Conservation (phyloP, 2,888 invertebrate genomes). For the Ormyrus pomaceus region DNA sequence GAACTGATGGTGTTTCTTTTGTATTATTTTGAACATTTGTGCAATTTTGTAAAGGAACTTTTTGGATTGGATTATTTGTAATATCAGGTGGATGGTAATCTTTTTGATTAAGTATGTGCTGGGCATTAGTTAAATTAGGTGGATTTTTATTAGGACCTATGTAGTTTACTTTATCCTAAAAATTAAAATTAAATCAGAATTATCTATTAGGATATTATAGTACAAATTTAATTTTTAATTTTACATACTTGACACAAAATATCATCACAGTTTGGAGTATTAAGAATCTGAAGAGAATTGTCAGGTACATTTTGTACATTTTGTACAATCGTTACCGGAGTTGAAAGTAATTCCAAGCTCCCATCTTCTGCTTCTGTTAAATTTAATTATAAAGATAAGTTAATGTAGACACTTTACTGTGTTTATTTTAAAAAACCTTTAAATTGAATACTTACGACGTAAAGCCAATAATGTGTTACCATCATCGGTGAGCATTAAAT, state of each 20-base stretch:
- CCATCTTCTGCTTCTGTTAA: conserved; percentile 66
- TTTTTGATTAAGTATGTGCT: conserved; percentile 6
- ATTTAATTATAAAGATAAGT: not conserved
- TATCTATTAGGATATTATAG: not conserved
- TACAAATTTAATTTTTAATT: not conserved
- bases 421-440: conserved; percentile 3
- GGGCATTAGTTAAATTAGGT: conserved; percentile 14
- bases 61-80: not conserved
- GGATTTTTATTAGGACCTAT: conserved; percentile 15
- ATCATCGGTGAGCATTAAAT: conserved; percentile 69
- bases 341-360: conserved; percentile 64
- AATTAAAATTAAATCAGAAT: not conserved
- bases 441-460: conserved; percentile 61
- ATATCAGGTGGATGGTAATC: not conserved
- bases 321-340: conserved; percentile 67
- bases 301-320: conserved; percentile 51
- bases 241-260: conserved; percentile 17
- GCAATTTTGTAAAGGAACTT: not conserved
- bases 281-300: conserved; percentile 56
- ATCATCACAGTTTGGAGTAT: conserved; percentile 35
- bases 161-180: conserved; percentile 30
- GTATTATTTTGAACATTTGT: not conserved
- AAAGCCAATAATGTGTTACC: conserved; percentile 67
- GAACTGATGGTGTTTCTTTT: not conserved
- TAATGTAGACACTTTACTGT: not conserved